Conservation (phyloP, 2,113 vertebrate genomes). For the Crotophaga sulcirostris region DNA sequence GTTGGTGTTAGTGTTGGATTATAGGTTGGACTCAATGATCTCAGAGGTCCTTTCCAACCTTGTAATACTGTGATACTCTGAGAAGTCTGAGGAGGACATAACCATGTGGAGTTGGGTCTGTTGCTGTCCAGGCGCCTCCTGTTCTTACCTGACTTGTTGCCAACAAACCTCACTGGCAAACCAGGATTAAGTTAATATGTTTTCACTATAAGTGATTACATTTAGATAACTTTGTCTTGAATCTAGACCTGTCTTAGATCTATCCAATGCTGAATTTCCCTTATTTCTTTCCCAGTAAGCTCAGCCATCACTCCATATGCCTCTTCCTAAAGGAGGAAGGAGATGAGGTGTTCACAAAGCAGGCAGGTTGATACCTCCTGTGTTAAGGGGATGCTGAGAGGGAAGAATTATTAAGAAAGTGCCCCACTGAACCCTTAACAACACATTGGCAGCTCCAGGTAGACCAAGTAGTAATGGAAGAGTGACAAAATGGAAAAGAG, state of each 20-base stretch:
- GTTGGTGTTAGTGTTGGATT: too few species aligned
- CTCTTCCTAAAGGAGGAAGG: neutral
- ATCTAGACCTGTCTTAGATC: neutral
- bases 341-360: neutral
- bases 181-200: neutral
- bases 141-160: neutral
- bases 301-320: neutral
- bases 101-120: fast-evolving
- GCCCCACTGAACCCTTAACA: neutral
- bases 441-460: neutral
- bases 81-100: neutral
- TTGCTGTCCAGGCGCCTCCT: neutral
- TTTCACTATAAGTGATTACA: neutral
- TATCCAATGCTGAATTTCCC: neutral
- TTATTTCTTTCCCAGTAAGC: neutral
- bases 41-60: too few species aligned
- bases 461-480: neutral
- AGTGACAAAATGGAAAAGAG: neutral
- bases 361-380: neutral
- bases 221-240: neutral
- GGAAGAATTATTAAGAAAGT: neutral
- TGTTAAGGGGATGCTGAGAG: neutral
- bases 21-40: too few species aligned
- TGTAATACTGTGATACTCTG: too few species aligned
- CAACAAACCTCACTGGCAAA: neutral